Evolutionary conservation across 1,140 invertebrate genomes (phyloP).

Genomic region (Drosophila takahashii): DNA sequence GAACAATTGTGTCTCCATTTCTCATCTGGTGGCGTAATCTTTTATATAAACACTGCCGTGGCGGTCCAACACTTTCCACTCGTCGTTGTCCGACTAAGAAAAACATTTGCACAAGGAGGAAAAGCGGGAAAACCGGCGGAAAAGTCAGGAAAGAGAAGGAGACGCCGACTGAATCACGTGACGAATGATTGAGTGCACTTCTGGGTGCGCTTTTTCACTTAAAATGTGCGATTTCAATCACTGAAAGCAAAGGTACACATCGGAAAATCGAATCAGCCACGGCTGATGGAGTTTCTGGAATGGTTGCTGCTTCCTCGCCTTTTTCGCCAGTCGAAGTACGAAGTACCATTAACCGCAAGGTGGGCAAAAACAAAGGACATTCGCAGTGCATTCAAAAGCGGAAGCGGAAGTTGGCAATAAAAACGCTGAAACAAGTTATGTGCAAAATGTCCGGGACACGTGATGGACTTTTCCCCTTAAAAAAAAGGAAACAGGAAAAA

Average conservation of each 20-base stretch:
- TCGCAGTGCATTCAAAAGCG: constrained; percentile 32
- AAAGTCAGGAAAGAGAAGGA: constrained; percentile 5
- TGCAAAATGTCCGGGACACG: constrained; percentile 74
- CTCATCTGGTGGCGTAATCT: constrained; percentile 64
- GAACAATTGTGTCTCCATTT: constrained; percentile 62
- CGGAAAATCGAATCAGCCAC: constrained; percentile 51
- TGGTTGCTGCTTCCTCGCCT: constrained; percentile 1
- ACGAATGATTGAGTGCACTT: constrained; percentile 82
- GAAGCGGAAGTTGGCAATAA: constrained; percentile 76
- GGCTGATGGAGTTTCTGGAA: constrained; percentile 48
- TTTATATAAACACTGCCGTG: constrained; percentile 72
- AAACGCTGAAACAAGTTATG: constrained; percentile 79
- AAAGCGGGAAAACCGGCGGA: constrained; percentile 18
- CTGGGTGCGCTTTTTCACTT: constrained; percentile 80
- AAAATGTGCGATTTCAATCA: constrained; percentile 83
- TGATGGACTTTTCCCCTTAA: constrained; percentile 52
- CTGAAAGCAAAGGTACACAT: constrained; percentile 81
- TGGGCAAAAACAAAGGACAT: constrained; percentile 53
- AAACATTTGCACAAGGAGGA: constrained; percentile 59
- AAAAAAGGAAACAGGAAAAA: constrained; percentile 11
- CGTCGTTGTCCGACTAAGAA: constrained; percentile 52
- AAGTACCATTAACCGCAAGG: constrained; percentile 61
- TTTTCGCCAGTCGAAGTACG: constrained; percentile 11
- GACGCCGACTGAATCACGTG: constrained; percentile 60
- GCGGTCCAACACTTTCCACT: constrained; percentile 57